Base-by-base conservation (phyloP, 2,888 invertebrate genomes). In the Liopterus haemorrhoidalis region DNA sequence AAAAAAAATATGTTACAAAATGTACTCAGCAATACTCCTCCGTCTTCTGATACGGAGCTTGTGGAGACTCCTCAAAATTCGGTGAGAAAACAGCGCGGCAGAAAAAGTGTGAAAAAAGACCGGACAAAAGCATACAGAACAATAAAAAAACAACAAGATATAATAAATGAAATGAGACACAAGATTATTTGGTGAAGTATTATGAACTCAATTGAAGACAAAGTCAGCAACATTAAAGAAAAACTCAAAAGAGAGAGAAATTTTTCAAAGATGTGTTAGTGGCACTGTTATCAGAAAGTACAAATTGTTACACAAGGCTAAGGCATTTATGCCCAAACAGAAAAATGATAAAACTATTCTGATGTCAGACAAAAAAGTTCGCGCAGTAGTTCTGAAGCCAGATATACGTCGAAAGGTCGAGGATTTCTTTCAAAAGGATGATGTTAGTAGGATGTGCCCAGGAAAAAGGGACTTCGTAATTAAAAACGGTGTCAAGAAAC, bases 401-500 rank as follows among this genome's bases (percentile, higher is more conserved):
- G 32, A 35, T 19, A 22, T 42, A 19, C 39, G 42, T 15, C 28
- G 28, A 38, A 42, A 37, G 24, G 21, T 47, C 15, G 30, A n/a
- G 5, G 36, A 50, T 40, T 43, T 50, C 37, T 55, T 51, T 41
- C 30, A 54, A 49, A 18, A 14, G 41, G 54, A 55, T 49, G 53
- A 54, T 40, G 45, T 54, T 2, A 56, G 53, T 41, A 12, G 56
- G 25, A 56, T 56, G 49, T 50, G 57, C 48, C 53, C 51, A 48
- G 41, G 35, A 5, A 52, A 55, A 19, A 54, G 48, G 35, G 51
- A 54, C 33, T 54, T 24, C 19, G 48, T 57, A 6, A 53, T 46
- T 21, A 35, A 39, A 35, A 45, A 47, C 21, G 48, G 49, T 40
- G 22, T 51, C 16, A 54, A 50, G 21, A 54, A 56, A 46, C 54